These are phyloP conservation scores for Bombus consobrinus DNA, from an alignment of 1,140 invertebrate genomes.

Conservation along the genomic window DNA sequence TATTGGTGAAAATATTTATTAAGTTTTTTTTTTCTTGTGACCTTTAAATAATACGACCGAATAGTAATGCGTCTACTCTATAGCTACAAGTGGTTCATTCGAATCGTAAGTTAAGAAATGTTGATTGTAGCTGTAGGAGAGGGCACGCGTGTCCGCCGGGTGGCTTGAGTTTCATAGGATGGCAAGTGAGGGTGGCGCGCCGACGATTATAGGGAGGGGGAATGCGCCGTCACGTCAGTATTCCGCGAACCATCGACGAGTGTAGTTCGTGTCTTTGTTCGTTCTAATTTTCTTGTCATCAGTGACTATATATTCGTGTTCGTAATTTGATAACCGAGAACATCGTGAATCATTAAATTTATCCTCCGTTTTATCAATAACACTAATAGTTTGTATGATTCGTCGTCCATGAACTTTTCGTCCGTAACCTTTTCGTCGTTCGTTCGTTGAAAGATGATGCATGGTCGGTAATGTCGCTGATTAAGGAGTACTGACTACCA, in stretches of 20 bases:
- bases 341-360: background rate
- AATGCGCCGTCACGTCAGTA: conserved; percentile 58
- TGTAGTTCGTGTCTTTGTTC: conserved; percentile 43
- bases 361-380: too few relatives aligned
- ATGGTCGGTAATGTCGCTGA: background rate
- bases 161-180: conserved; percentile 39
- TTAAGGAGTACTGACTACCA: background rate
- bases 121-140: background rate
- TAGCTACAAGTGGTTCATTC: conserved; percentile 30
- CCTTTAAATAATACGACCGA: background rate
- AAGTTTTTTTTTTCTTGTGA: background rate
- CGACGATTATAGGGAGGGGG: conserved; percentile 22
- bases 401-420: background rate
- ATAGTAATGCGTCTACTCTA: background rate
- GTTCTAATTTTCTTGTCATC: background rate
- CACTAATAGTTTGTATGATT: background rate
- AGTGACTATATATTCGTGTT: background rate
- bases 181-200: conserved; percentile 35
- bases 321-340: background rate
- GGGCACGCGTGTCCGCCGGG: conserved; percentile 38
- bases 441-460: background rate
- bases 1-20: background rate
- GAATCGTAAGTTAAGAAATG: conserved; percentile 20
- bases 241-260: conserved; percentile 54
- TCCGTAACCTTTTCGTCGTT: background rate